Base-by-base conservation (phyloP, 2,888 invertebrate genomes). In the Rhimphoctona megacephalus region DNA sequence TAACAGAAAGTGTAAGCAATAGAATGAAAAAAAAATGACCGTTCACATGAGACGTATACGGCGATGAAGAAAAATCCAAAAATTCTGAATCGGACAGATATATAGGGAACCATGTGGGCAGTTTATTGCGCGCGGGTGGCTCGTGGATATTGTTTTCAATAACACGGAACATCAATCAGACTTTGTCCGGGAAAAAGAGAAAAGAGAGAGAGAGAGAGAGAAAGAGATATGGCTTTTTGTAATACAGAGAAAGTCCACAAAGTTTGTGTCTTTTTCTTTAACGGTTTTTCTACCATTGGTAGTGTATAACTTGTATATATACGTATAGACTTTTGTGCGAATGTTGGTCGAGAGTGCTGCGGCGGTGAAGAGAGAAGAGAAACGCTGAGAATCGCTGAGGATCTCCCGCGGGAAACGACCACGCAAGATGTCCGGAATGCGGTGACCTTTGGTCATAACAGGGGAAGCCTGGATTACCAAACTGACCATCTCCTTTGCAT, bases 401-500 rank as follows among this genome's bases (percentile, higher is more conserved):
- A 85, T 87, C 89, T 90, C 89, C 89, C 86, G 90, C 90, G 90
- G 92, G 90, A 85, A 91, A 91, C 90, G 91, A 91, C 89, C 89
- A 90, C 92, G 90, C 93, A 93, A 92, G 92, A 94, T 94, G 94
- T 93, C 91, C 90, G 88, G 91, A 93, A 93, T 91, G 92, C 92
- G 92, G 88, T 90, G 91, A 92, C 91, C 93, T 92, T 88, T 88
- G 90, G 87, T 89, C 82, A 88, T 88, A 89, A 46, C 69, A 22
- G 77, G 87, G 89, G 90, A 91, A 90, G 90, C 90, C 85, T 89
- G 90, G 93, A 94, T 94, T 91, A 92, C 93, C 88, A 90, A 91
- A 91, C 92, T 94, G 94, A 93, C 94, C 94, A 94, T 94, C 94
- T 93, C 89, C 89, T 94, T 94, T 94, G 93, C 94, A 94, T 94